Evolutionary conservation across 30 jellyfish, hydroid and myxozoan genomes (phyloP), one percentile per base, ranked within the genome.

Genomic region (Aurelia sp.): DNA sequence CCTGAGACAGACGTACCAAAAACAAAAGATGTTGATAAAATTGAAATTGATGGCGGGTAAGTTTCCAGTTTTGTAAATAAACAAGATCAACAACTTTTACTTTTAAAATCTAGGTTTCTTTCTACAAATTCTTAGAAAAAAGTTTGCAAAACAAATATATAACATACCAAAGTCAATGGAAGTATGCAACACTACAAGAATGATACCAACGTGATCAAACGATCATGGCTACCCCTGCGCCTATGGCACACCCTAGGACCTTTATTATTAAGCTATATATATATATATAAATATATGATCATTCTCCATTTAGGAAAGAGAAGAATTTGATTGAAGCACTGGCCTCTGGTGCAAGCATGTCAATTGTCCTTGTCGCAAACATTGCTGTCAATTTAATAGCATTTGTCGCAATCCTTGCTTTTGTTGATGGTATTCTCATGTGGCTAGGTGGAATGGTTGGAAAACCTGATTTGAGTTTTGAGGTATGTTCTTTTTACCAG

Each of bases 341-440:
- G 86, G 92, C 97, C 0, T 90, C 90, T 12, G 97, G 97, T 2
- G 97, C 97, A 24, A 82, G 93, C 67, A 82, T 82, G 92, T 81
- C 97, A 13, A 89, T 89, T 72, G 76, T 74, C 27, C 93, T 89
- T 48, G 90, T 89, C 81, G 97, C 97, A 19, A 80, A 89, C 71
- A 89, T 89, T 74, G 97, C 93, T 22, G 97, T 89, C 40, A 89
- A 89, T 57, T 86, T 89, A 63, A 80, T 89, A 18, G 97, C 97
- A 62, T 89, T 89, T 72, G 92, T 80, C 12, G 92, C 97, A 18
- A 78, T 89, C 24, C 58, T 81, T 59, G 90, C 92, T 16, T 74
- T 89, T 66, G 55, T 81, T 61, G 88, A 89, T 72, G 93, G 81
- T 19, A 61, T 89, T 50, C 60, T 89, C 67, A 48, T 40, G 85